These are phyloP conservation scores for Zeuzera pyrina DNA, from an alignment of 2,888 invertebrate genomes.

Conservation along the genomic window DNA sequence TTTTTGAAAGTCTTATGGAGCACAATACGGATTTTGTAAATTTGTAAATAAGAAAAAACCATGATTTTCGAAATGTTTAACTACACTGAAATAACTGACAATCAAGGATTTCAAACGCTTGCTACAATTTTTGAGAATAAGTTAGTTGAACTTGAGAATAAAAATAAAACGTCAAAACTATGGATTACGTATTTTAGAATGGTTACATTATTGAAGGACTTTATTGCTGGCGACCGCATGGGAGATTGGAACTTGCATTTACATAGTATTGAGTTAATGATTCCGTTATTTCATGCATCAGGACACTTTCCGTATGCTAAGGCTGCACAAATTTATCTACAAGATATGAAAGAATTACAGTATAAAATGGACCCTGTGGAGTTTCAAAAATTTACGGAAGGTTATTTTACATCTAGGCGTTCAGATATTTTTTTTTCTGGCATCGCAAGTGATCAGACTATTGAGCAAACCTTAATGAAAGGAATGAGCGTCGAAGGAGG, in stretches of 20 bases:
- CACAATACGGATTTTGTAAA: conserved; percentile 7
- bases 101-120: background rate
- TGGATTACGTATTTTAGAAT: conserved; percentile 20
- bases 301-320: background rate
- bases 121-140: background rate
- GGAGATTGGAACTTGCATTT: background rate
- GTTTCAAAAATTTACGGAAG: background rate
- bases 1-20: conserved; percentile 6
- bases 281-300: background rate
- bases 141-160: background rate
- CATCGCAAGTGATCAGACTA: background rate
- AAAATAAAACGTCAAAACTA: conserved; percentile 3
- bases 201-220: conserved; percentile 23
- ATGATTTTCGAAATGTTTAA: no score
- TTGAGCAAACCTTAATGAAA: conserved; percentile 5
- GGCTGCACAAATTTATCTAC: background rate
- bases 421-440: background rate
- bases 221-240: conserved; percentile 24
- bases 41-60: no score
- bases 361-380: background rate
- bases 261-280: background rate
- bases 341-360: no score
- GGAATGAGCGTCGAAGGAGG: conserved; percentile 1
- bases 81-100: background rate
- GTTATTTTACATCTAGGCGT: background rate